Evolutionary conservation across 2,113 vertebrate genomes (phyloP), one percentile per base, ranked within the genome.

Genomic region (Xerus inauris): DNA sequence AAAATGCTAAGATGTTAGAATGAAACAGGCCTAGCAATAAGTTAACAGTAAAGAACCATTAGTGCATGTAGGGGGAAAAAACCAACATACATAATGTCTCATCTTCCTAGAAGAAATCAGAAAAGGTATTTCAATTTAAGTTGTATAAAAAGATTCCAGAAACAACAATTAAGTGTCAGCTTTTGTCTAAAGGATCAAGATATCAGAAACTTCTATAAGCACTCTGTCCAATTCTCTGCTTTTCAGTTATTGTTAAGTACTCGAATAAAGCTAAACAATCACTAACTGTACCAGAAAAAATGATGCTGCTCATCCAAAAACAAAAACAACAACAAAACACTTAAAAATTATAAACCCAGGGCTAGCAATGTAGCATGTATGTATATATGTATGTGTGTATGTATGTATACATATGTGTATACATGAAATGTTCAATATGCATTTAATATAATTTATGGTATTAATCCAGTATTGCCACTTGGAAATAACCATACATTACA

Each of bases 11-110:
- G 98, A 98, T 98, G 98, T 99, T 99, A 99, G 98, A 98, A 99
- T 99, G 99, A 98, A 99, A 99, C 99, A 99, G 99, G 99, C 99
- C 99, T 99, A 99, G 99, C 99, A 99, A 95, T 99, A 99, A 98
- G 98, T 98, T 99, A 98, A 98, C 98, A 99, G 98, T 99, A 98
- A 99, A 98, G 98, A 99, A 99, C 98, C 99, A 99, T 99, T 99
- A 99, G 99, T 99, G 99, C 99, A 99, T 99, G 99, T 99, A 99
- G 98, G 98, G 98, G 98, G 96, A 1, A 71, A 98, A 97, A 98
- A 99, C 98, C 99, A 99, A 98, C 98, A 98, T 98, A 99, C 99
- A 99, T 98, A 99, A 99, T 99, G 98, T 99, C 99, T 99, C 99
- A 99, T 99, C 98, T 99, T 98, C 98, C 97, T 72, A 85, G 96